A percentile compares a stretch with the other conserved stretches of the same genome.
These are phyloP conservation scores for Dilophus febrilis DNA, from an alignment of 2,888 invertebrate species.

Conservation along the genomic window DNA sequence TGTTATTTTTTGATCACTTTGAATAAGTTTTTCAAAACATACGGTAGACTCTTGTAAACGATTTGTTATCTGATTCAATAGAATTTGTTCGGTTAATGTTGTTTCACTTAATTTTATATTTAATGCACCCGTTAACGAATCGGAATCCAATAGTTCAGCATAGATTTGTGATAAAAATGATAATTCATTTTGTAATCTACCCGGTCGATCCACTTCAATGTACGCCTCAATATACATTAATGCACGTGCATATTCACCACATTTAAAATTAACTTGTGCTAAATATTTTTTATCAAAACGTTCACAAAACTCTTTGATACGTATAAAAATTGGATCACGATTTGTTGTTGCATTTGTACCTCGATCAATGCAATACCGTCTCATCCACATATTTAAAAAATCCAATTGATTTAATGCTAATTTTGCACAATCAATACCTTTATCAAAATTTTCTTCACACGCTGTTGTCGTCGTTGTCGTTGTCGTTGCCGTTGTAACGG, in stretches of 20 bases:
- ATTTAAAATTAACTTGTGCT: conserved; percentile 55
- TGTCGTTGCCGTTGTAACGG: background rate
- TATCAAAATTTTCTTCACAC: conserved; percentile 28
- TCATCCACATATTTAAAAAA: conserved; percentile 56
- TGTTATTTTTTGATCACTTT: conserved; percentile 35
- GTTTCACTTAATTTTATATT: conserved; percentile 60
- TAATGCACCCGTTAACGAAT: conserved; percentile 69
- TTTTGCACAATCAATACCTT: conserved; percentile 43
- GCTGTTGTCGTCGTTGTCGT: conserved; percentile 1
- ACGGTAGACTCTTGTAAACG: conserved; percentile 68
- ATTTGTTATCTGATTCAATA: conserved; percentile 72
- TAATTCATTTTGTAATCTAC: conserved; percentile 39
- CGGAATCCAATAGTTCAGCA: conserved; percentile 74
- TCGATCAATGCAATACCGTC: conserved; percentile 36
- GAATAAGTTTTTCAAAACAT: conserved; percentile 71
- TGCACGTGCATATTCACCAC: conserved; percentile 57
- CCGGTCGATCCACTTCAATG: conserved; percentile 37
- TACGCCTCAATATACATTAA: conserved; percentile 59
- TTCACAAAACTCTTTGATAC: conserved; percentile 26
- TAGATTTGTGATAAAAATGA: conserved; percentile 63
- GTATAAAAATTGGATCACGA: conserved; percentile 8
- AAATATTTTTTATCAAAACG: conserved; percentile 44
- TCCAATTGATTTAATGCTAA: conserved; percentile 56
- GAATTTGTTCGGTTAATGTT: conserved; percentile 62
- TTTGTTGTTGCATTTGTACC: conserved; percentile 16